These are phyloP conservation scores for Eucriotettix oculatus DNA, from an alignment of 2,888 invertebrate genomes.

Conservation along the genomic window DNA sequence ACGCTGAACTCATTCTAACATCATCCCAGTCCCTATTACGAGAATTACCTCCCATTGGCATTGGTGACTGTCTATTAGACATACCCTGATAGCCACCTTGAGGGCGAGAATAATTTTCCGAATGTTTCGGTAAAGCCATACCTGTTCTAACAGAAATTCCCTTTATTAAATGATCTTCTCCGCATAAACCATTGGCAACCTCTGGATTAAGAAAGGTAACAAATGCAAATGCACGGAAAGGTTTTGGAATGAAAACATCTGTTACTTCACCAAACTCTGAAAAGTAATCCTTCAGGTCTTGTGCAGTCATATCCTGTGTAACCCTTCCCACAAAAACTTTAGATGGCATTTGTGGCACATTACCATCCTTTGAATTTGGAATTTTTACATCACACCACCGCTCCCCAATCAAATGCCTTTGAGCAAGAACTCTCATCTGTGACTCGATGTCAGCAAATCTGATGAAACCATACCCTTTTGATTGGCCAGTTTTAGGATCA, in stretches of 20 bases:
- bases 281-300: constrained; percentile 63
- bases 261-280: constrained; percentile 66
- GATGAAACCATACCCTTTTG: constrained; percentile 98
- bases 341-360: constrained; percentile 24
- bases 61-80: not conserved
- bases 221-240: constrained; percentile 68
- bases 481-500: constrained; percentile 80
- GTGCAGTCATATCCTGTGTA: constrained; percentile 60
- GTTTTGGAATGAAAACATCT: constrained; percentile 74
- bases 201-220: constrained; percentile 70
- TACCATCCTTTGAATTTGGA: constrained; percentile 72
- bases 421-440: constrained; percentile 88
- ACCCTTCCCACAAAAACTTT: constrained; percentile 76
- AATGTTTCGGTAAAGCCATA: not conserved
- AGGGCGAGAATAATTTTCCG: not conserved
- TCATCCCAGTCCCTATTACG: not conserved
- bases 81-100: not conserved
- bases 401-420: constrained; percentile 92
- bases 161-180: constrained; percentile 69
- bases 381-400: constrained; percentile 98
- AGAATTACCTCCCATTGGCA: not conserved
- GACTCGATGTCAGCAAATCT: constrained; percentile 90
- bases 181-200: constrained; percentile 60
- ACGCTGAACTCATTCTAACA: not conserved
- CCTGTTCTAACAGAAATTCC: constrained; percentile 22